These are phyloP conservation scores for Galbula dea DNA, from an alignment of 2,113 vertebrate species.

Conservation along the genomic window DNA sequence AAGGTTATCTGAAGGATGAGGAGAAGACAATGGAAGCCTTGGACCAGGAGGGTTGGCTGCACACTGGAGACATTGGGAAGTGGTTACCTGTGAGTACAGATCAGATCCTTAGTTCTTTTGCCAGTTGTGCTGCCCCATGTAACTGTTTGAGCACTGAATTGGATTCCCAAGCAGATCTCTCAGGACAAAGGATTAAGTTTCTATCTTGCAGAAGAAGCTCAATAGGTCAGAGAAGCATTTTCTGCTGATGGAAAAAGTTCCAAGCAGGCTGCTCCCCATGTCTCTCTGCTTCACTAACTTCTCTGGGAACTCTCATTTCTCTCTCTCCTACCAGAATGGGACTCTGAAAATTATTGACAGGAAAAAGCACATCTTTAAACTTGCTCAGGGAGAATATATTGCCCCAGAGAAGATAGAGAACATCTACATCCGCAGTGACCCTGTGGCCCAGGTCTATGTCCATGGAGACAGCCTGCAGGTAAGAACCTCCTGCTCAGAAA, in stretches of 20 bases:
- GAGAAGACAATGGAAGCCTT: slow-evolving; percentile 87
- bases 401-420: slow-evolving; percentile 98
- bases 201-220: background rate
- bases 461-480: slow-evolving; percentile 97
- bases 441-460: slow-evolving; percentile 90
- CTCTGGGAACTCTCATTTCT: slow-evolving; percentile 4
- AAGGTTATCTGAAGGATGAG: slow-evolving; percentile 94
- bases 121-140: background rate
- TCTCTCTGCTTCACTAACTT: background rate
- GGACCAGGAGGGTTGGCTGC: slow-evolving; percentile 91
- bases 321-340: slow-evolving; percentile 80
- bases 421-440: slow-evolving; percentile 93
- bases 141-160: background rate
- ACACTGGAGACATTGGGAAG: slow-evolving; percentile 95
- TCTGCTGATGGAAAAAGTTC: background rate
- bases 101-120: background rate
- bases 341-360: slow-evolving; percentile 96
- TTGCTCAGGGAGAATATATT: slow-evolving; percentile 97
- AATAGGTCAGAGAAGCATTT: background rate
- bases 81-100: slow-evolving; percentile 86
- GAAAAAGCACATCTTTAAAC: slow-evolving; percentile 98
- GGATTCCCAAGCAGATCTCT: background rate
- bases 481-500: background rate
- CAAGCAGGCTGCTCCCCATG: background rate
- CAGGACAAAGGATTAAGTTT: background rate